Evolutionary conservation across 23 tunicate genomes (phyloP).

Genomic region (Corella eumyota): DNA sequence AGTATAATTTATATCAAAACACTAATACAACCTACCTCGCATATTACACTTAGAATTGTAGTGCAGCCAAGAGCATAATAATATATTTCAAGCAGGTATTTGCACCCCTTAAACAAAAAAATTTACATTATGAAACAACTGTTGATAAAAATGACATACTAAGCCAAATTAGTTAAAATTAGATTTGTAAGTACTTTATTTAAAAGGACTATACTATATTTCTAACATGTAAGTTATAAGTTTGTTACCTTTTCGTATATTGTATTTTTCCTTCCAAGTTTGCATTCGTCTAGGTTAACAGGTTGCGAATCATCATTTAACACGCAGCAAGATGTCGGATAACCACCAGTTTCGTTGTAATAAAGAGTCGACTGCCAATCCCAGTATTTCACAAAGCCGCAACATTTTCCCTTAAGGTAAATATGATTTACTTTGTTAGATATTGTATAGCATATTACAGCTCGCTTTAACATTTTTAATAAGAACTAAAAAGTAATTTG

Average conservation of each 20-base stretch:
- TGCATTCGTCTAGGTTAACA: slow-evolving; percentile 12
- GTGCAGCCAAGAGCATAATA: slow-evolving; percentile 56
- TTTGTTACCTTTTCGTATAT: slow-evolving; percentile 2
- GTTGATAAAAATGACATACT: background rate
- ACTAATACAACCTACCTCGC: slow-evolving; percentile 30
- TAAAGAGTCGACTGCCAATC: slow-evolving; percentile 60
- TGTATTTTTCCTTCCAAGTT: slow-evolving; percentile 10
- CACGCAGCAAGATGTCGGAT: slow-evolving; percentile 65
- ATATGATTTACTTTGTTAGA: too few species aligned
- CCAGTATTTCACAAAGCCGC: slow-evolving; percentile 29
- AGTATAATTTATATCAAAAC: too few species aligned
- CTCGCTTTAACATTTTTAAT: too few species aligned
- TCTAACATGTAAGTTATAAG: slow-evolving; percentile 3
- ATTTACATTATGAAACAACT: background rate
- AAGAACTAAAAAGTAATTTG: too few species aligned
- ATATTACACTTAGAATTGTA: slow-evolving; percentile 29
- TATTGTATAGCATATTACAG: too few species aligned
- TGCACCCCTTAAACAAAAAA: slow-evolving; percentile 50
- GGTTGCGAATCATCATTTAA: slow-evolving; percentile 1
- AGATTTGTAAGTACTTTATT: too few species aligned
- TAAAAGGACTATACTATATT: too few species aligned
- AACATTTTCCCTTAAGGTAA: slow-evolving; percentile 71
- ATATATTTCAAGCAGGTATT: slow-evolving; percentile 21
- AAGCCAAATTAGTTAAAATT: background rate
- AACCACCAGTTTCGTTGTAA: slow-evolving; percentile 22